These are phyloP conservation scores for Agapostemon virescens DNA, from an alignment of 2,888 invertebrate genomes.

Conservation along the genomic window DNA sequence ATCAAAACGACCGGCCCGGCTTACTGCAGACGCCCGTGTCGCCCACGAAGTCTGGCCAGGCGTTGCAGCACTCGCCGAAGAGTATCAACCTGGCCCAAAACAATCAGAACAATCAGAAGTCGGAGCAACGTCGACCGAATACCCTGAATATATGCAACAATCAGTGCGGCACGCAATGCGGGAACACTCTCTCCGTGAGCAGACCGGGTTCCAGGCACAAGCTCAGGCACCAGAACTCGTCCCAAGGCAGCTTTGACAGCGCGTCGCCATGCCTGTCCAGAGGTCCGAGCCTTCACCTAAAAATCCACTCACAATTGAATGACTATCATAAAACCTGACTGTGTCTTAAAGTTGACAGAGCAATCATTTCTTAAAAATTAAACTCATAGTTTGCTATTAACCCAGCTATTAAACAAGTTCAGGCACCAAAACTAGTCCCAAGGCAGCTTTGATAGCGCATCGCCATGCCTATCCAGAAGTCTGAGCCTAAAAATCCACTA, in stretches of 20 bases:
- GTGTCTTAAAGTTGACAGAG: too few relatives aligned
- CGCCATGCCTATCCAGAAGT: constrained; percentile 82
- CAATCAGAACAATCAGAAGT: constrained; percentile 74
- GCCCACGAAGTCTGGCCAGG: constrained; percentile 77
- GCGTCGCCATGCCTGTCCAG: constrained; percentile 81
- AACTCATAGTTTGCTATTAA: too few relatives aligned
- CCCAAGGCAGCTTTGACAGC: constrained; percentile 80
- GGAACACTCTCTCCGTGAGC: constrained; percentile 73
- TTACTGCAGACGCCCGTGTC: constrained; percentile 76
- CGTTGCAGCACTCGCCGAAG: constrained; percentile 74
- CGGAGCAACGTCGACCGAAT: constrained; percentile 74
- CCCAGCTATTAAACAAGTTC: too few relatives aligned
- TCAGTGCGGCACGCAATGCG: constrained; percentile 74
- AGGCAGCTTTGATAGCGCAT: constrained; percentile 79
- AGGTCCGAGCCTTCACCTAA: constrained; percentile 74
- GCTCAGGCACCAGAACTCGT: constrained; percentile 80
- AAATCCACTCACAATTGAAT: not conserved
- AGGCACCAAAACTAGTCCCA: constrained; percentile 80
- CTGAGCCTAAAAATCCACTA: constrained; percentile 27
- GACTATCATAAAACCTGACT: too few relatives aligned
- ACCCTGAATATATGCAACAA: constrained; percentile 76
- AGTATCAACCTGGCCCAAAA: constrained; percentile 71
- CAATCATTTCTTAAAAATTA: too few relatives aligned
- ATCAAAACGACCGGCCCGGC: constrained; percentile 76
- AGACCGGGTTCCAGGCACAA: constrained; percentile 78